phyloP scores from a whole-genome alignment of 2,113 vertebrate species.

The Trichechus manatus region DNA sequence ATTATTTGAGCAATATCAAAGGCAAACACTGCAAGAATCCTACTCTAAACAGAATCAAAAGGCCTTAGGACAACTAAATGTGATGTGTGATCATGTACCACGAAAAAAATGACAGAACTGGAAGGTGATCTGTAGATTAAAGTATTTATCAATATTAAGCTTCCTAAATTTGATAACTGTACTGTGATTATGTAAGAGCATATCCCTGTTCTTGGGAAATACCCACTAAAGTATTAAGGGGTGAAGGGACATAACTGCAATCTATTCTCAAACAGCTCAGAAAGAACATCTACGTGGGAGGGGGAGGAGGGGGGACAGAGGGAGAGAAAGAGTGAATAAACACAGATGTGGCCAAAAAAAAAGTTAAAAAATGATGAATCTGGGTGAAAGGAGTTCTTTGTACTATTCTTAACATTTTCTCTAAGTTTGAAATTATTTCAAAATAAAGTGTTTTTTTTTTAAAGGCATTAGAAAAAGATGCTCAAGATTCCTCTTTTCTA shows the following conservation, averaged over 20 bases:
- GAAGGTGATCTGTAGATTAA: not conserved
- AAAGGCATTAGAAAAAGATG: not conserved
- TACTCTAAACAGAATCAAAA: constrained; percentile 6
- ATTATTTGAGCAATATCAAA: constrained; percentile 2
- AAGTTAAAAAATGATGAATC: not conserved
- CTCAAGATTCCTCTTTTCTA: not conserved
- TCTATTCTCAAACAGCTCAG: not conserved
- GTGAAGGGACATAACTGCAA: not conserved
- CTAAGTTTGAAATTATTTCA: constrained; percentile 35
- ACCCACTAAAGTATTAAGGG: not conserved
- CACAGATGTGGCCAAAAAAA: not conserved
- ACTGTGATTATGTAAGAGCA: not conserved
- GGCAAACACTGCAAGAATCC: not conserved
- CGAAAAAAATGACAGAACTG: not conserved
- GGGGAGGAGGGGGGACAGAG: too few species aligned
- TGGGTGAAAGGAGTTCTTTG: not conserved
- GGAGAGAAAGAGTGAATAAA: not conserved
- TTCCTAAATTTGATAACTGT: not conserved
- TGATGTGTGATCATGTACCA: not conserved
- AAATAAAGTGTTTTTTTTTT: not conserved
- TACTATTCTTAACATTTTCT: constrained; percentile 12
- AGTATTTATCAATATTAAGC: not conserved
- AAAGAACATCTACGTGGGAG: not conserved
- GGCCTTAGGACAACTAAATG: not conserved
- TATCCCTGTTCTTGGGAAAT: not conserved